Evolutionary conservation across 2,797 vertebrate species (phyloP), one percentile per base, ranked within the genome.

Genomic region (Lepus oiostolus): DNA sequence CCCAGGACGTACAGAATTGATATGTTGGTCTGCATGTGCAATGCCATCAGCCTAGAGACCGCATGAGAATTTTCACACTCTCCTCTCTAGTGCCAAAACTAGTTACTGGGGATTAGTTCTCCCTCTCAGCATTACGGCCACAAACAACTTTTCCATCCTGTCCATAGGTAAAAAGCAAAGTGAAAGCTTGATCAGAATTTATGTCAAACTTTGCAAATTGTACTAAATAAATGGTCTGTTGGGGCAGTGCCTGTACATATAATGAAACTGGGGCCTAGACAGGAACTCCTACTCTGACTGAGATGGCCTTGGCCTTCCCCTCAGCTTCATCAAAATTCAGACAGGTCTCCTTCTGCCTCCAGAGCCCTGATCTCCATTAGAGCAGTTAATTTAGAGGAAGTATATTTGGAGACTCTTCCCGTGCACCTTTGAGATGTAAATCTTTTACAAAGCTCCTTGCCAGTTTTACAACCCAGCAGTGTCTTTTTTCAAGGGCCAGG

Each of bases 171-270:
- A 58, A 32, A 81, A 70, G 35, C 21, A 77, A 88, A 79, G 7
- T 67, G 2, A 81, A 74, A 16, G 42, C 9, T 28, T 32, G 62
- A 85, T 3, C 68, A 74, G 30, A 50, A 74, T 86, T 75, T 80
- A 50, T 74, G 75, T 76, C 67, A 75, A n/a, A 86, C 68, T 89
- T 93, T 94, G 38, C 17, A 89, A 75, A 42, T 82, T 24, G n/a
- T 90, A 74, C 60, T 62, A 65, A 94, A 60, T 68, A 79, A 74
- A 11, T 84, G 87, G 16, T 72, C 10, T 90, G 32, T 63, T 21
- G 58, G 35, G 58, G 32, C 32, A 60, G 22, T 81, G 74, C 70
- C 32, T 85, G 28, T 13, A 88, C 90, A 65, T 63, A 30, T 12
- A 47, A n/a, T 52, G 68, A 32, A 83, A 80, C 0, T n/a, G 26